These are phyloP conservation scores for Poeciliopsis retropinna DNA, from an alignment of 2,113 vertebrate species.

Conservation along the genomic window DNA sequence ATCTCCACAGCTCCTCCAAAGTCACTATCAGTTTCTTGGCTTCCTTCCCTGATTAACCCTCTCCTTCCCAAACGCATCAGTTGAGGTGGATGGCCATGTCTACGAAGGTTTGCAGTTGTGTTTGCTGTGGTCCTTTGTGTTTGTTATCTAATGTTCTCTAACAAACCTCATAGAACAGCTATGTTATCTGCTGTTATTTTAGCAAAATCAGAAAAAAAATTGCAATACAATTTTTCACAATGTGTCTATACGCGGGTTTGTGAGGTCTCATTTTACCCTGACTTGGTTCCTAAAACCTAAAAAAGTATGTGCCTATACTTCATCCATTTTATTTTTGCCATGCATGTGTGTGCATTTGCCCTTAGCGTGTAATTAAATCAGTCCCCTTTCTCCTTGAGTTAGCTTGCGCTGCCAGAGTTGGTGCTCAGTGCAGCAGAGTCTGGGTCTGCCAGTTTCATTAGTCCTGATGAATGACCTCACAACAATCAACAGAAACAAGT, in stretches of 20 bases:
- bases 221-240: background rate
- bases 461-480: constrained; percentile 78
- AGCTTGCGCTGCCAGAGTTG: constrained; percentile 67
- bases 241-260: background rate
- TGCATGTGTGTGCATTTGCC: constrained; percentile 25
- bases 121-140: background rate
- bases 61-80: background rate
- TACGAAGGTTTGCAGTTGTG: background rate
- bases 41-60: background rate
- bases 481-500: constrained; percentile 64
- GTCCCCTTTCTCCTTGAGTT: constrained; percentile 74
- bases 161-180: background rate
- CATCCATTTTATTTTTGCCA: background rate
- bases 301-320: background rate
- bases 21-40: background rate
- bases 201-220: background rate
- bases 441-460: constrained; percentile 77
- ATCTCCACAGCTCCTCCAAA: background rate
- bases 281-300: background rate
- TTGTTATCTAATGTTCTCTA: too few relatives aligned
- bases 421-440: constrained; percentile 70
- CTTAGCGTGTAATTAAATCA: constrained; percentile 71
- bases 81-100: background rate
- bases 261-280: background rate
- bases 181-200: background rate